Evolutionary conservation across 2,888 invertebrate genomes (phyloP).

Genomic region (Habrosyne pyritoides): DNA sequence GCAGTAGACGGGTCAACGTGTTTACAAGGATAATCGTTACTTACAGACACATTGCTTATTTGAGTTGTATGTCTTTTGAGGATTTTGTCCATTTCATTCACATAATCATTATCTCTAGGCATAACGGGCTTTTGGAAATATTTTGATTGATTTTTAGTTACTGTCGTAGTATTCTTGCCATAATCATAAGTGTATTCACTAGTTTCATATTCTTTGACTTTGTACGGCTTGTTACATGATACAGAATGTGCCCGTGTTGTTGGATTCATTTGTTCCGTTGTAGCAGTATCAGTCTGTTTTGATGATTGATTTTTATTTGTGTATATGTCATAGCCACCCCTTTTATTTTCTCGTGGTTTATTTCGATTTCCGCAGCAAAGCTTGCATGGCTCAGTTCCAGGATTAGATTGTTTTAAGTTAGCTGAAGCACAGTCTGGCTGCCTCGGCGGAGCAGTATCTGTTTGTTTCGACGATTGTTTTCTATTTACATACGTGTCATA

Average conservation of each 20-base stretch:
- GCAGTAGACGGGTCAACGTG: slow-evolving; percentile 29
- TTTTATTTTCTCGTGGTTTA: not conserved
- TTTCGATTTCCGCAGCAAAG: not conserved
- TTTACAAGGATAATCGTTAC: slow-evolving; percentile 15
- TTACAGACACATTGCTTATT: not conserved
- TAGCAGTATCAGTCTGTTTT: not conserved
- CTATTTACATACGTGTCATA: not conserved
- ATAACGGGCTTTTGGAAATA: not conserved
- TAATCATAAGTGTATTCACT: not conserved
- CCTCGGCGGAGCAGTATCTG: not conserved
- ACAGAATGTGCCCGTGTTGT: not conserved
- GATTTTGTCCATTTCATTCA: slow-evolving; percentile 9
- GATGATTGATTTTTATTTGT: not conserved
- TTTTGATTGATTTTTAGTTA: not conserved
- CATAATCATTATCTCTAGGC: not conserved
- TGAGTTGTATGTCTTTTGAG: not conserved
- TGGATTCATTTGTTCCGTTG: not conserved
- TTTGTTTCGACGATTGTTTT: not conserved
- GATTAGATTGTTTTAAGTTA: not conserved
- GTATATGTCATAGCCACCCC: not conserved
- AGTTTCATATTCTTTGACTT: slow-evolving; percentile 1
- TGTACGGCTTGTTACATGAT: not conserved
- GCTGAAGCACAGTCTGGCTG: not conserved
- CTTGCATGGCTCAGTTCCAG: not conserved
- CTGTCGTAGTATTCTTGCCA: not conserved